phyloP scores from a whole-genome alignment of 2,113 vertebrate species.

The Neoarius graeffei region DNA sequence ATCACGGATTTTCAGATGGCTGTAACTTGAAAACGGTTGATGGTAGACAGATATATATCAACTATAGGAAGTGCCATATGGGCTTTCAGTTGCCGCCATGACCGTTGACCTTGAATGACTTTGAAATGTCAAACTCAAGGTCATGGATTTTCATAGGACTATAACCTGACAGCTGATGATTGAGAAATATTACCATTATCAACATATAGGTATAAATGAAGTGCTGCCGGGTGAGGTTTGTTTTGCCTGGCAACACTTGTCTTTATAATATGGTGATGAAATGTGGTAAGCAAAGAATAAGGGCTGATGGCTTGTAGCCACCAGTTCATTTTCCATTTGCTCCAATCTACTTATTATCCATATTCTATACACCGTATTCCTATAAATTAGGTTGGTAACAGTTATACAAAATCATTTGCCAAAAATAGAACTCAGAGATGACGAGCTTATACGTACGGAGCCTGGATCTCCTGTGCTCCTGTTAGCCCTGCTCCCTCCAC shows the following conservation, averaged over 20 bases:
- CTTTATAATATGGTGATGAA: background rate
- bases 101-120: too few species aligned
- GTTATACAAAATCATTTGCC: background rate
- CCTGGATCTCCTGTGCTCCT: slow-evolving; percentile 58
- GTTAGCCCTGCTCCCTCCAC: slow-evolving; percentile 75
- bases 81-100: too few species aligned
- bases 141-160: too few species aligned
- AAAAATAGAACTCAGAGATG: background rate
- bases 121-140: too few species aligned
- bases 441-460: slow-evolving; percentile 65
- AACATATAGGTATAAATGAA: too few species aligned
- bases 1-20: too few species aligned
- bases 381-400: background rate
- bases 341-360: background rate
- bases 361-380: background rate
- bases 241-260: background rate
- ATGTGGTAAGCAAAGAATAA: background rate
- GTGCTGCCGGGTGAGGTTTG: too few species aligned
- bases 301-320: background rate
- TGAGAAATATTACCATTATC: too few species aligned
- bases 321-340: background rate
- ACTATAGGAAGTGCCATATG: too few species aligned
- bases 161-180: too few species aligned
- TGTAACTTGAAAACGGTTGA: too few species aligned
- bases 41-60: too few species aligned